These are phyloP conservation scores for Macroramphosus scolopax DNA, from an alignment of 2,797 vertebrate species.

Conservation along the genomic window DNA sequence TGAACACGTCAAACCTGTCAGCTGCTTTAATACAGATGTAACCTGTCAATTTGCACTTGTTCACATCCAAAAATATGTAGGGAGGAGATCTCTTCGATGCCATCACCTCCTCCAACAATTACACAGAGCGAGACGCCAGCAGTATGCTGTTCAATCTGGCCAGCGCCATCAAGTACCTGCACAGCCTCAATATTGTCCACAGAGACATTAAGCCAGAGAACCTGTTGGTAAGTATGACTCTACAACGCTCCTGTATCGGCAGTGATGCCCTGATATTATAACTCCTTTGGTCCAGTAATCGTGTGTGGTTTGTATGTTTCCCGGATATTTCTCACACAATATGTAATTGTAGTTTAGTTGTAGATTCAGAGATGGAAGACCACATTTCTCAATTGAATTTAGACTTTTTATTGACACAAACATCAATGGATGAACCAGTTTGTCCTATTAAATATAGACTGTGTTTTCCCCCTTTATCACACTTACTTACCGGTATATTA, in stretches of 20 bases:
- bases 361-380: background rate
- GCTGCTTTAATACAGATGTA: too few relatives aligned
- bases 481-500: too few relatives aligned
- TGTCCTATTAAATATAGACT: background rate
- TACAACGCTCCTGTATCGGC: background rate
- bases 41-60: too few relatives aligned
- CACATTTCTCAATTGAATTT: background rate
- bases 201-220: conserved; percentile 98
- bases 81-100: conserved; percentile 97
- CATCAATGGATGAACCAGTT: too few relatives aligned
- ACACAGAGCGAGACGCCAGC: conserved; percentile 93
- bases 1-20: too few relatives aligned
- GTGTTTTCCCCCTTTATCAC: background rate
- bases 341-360: too few relatives aligned
- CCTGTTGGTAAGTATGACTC: conserved; percentile 84
- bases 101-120: conserved; percentile 95
- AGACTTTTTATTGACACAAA: too few relatives aligned
- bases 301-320: background rate
- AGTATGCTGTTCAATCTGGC: conserved; percentile 96
- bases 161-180: conserved; percentile 97
- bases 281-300: too few relatives aligned
- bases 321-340: too few relatives aligned
- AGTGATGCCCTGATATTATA: too few relatives aligned
- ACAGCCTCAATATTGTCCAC: conserved; percentile 93
- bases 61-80: conserved; percentile 65